Percentiles rank a stretch among this genome's conserved stretches.
These are phyloP conservation scores for Ophion ventricosus DNA, from an alignment of 2,888 invertebrate genomes.

Conservation along the genomic window DNA sequence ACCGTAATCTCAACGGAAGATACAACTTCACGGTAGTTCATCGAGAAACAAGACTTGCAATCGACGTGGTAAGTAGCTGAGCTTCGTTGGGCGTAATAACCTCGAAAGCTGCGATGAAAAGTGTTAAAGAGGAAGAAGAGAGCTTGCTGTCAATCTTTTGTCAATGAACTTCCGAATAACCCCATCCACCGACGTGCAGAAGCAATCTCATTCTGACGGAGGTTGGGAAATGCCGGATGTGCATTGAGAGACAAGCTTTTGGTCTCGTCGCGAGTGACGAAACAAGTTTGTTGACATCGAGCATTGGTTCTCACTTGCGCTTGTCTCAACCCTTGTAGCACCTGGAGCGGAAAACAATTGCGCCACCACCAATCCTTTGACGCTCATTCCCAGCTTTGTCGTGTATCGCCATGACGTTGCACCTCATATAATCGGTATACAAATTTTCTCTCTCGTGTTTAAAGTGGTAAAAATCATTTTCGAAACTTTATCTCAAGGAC, in stretches of 20 bases:
- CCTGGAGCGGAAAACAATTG: conserved; percentile 71
- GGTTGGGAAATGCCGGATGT: conserved; percentile 66
- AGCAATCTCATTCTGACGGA: background rate
- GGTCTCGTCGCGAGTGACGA: conserved; percentile 62
- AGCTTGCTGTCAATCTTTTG: conserved; percentile 6
- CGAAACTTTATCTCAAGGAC: conserved; percentile 18
- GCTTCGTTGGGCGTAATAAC: conserved; percentile 1
- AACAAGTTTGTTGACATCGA: conserved; percentile 30
- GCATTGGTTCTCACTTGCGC: conserved; percentile 30
- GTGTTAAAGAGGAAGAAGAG: background rate
- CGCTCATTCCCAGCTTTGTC: conserved; percentile 42
- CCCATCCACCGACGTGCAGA: conserved; percentile 7
- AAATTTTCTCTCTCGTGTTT: conserved; percentile 44
- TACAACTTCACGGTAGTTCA: conserved; percentile 17
- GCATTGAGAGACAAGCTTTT: conserved; percentile 75
- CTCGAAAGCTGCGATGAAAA: conserved; percentile 11
- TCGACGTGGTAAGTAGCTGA: conserved; percentile 20
- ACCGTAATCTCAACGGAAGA: background rate
- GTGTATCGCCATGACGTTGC: conserved; percentile 22
- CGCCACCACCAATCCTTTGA: conserved; percentile 71
- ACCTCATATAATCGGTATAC: conserved; percentile 26
- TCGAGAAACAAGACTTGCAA: conserved; percentile 11
- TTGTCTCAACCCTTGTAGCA: conserved; percentile 21
- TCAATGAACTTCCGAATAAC: background rate
- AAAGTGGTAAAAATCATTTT: conserved; percentile 10